Base-by-base conservation (phyloP, 2,113 vertebrate species). In the Sphyrna mokarran region DNA sequence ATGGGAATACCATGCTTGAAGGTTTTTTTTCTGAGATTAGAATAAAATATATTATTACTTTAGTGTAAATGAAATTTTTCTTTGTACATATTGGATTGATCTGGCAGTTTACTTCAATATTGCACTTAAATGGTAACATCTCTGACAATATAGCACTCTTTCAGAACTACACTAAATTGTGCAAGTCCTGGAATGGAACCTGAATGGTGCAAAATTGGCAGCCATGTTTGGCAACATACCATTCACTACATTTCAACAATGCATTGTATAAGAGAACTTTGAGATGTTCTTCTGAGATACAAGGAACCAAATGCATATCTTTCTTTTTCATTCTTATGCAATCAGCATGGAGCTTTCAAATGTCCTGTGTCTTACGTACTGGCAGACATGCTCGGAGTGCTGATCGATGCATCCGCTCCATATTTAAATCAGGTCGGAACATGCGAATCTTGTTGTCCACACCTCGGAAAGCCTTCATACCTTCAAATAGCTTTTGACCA, bases 371-470 rank as follows among this genome's bases (percentile, higher is more conserved):
- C 14, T 61, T 37, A 66, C 86, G 40, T 96, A 99, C 98, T 0
- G 98, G 98, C 9, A 99, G 97, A 96, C 97, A 98, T 96, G 98
- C 96, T 58, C 98, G 97, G 11, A 97, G 96, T 0, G 98, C 96
- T 0, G 98, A 98, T 48, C 98, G 97, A 40, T 98, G 96, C 98
- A 99, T 99, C 70, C 98, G 97, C 87, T 98, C 97, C 98, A 99
- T 99, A 97, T 99, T 99, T 96, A 98, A 96, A 98, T 98, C 98
- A 0, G 98, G 98, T 3, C 98, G 97, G 97, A 99, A 99, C 91
- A 99, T 97, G 0, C 98, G 98, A 58, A 99, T 96, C 20, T 58
- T 97, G 96, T 97, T 97, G 96, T 99, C 98, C 0, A 54, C 66
- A 0, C 98, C 98, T 0, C 97, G 97, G 95, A 97, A 99, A 0